phyloP scores from a whole-genome alignment of 2,113 vertebrate species.

The Dryoscopus gambensis region DNA sequence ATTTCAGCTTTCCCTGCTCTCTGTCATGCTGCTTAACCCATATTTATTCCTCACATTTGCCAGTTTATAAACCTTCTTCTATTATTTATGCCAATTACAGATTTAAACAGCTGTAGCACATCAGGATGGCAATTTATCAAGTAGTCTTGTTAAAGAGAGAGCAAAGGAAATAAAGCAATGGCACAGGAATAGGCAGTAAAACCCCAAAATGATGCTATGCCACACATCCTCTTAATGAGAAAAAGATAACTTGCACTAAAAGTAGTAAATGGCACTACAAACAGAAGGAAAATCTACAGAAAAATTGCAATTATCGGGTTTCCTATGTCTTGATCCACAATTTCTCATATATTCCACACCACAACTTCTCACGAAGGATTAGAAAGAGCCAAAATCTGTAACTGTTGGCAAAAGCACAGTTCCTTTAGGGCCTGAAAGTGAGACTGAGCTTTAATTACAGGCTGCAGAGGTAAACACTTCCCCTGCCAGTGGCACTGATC shows the following conservation, averaged over 20 bases:
- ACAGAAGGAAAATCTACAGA: not conserved
- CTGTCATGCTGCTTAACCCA: not conserved
- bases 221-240: not conserved
- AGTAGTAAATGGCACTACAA: not conserved
- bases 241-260: not conserved
- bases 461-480: not conserved
- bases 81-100: not conserved
- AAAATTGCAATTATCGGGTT: not conserved
- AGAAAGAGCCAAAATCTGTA: not conserved
- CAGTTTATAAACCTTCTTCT: not conserved
- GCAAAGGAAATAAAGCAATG: not conserved
- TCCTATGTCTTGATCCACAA: not conserved
- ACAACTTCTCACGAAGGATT: not conserved
- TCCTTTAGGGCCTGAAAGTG: conserved; percentile 18
- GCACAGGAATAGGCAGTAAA: not conserved
- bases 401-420: not conserved
- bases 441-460: conserved; percentile 13
- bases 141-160: not conserved
- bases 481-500: not conserved
- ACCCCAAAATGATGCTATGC: not conserved
- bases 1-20: not conserved
- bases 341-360: not conserved
- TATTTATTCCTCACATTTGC: not conserved
- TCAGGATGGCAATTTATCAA: not conserved
- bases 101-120: not conserved